Evolutionary conservation across 1,140 invertebrate genomes (phyloP).

Genomic region (Drosophila pseudoananassae): DNA sequence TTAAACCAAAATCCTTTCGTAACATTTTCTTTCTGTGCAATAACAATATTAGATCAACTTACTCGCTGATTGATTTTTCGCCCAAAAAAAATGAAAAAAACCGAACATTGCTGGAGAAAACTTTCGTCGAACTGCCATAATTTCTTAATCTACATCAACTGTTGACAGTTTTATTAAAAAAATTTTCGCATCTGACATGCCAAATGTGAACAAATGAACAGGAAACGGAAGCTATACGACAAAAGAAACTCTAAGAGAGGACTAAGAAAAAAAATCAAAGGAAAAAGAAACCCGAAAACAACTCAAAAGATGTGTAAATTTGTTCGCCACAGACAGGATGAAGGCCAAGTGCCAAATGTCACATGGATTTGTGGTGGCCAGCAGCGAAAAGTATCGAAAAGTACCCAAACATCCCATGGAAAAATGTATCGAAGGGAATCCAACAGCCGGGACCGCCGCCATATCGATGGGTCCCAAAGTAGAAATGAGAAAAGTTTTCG

Average conservation of each 20-base stretch:
- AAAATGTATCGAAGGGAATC: slow-evolving; percentile 25
- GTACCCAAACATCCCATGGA: slow-evolving; percentile 10
- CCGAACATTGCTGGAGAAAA: slow-evolving; percentile 24
- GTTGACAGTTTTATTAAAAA: slow-evolving; percentile 82
- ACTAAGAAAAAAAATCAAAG: slow-evolving; percentile 15
- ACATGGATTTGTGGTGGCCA: slow-evolving; percentile 55
- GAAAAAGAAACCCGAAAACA: slow-evolving; percentile 53
- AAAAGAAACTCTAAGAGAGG: slow-evolving; percentile 31
- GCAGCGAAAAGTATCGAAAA: slow-evolving; percentile 32
- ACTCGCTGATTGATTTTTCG: slow-evolving; percentile 48
- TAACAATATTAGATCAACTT: slow-evolving; percentile 46
- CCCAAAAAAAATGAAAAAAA: slow-evolving; percentile 10
- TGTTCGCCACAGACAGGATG: slow-evolving; percentile 46
- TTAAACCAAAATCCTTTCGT: neutral
- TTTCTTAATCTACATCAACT: slow-evolving; percentile 82
- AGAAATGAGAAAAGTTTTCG: slow-evolving; percentile 82
- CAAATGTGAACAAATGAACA: slow-evolving; percentile 80
- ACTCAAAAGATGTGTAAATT: slow-evolving; percentile 76
- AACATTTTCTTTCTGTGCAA: neutral
- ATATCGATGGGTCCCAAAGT: slow-evolving; percentile 70
- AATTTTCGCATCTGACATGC: slow-evolving; percentile 67
- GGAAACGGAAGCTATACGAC: slow-evolving; percentile 76
- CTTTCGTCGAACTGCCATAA: slow-evolving; percentile 61
- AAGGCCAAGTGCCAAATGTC: slow-evolving; percentile 78
- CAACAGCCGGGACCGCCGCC: slow-evolving; percentile 25